phyloP scores from a whole-genome alignment of 2,888 invertebrate genomes.

The Leptopilina myrica region DNA sequence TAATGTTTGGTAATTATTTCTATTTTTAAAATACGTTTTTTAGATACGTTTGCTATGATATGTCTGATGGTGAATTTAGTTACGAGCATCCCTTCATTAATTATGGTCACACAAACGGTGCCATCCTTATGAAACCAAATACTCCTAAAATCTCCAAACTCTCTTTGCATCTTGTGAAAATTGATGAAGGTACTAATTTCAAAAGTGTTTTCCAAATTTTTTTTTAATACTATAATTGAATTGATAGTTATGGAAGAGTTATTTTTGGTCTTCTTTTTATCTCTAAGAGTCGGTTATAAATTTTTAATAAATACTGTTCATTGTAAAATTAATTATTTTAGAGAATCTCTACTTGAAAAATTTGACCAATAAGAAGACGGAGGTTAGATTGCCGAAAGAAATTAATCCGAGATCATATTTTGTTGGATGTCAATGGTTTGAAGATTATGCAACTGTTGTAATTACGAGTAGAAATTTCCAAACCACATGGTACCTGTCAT shows the following conservation, averaged over 20 bases:
- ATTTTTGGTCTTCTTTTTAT: too few relatives aligned
- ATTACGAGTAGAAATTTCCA: constrained; percentile 30
- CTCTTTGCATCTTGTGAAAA: constrained; percentile 25
- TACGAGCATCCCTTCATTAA: neutral
- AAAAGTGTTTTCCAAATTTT: neutral
- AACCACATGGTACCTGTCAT: constrained; percentile 18
- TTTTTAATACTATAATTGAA: too few relatives aligned
- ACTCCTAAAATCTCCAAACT: constrained; percentile 10
- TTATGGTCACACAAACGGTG: constrained; percentile 11
- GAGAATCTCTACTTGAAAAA: neutral
- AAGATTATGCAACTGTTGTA: constrained; percentile 17
- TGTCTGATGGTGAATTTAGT: constrained; percentile 10
- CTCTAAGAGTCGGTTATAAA: too few relatives aligned
- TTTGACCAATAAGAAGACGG: neutral
- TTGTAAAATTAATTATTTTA: neutral
- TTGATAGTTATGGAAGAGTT: too few relatives aligned
- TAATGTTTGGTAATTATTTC: neutral
- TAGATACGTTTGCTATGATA: constrained; percentile 20
- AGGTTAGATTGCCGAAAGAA: neutral
- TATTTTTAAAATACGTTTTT: neutral
- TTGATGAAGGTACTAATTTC: constrained; percentile 15
- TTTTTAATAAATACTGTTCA: neutral
- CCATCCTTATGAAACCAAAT: constrained; percentile 20
- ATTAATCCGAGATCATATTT: constrained; percentile 14
- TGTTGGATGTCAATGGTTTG: constrained; percentile 31